These are phyloP conservation scores for Podarcis cretensis DNA, from an alignment of 2,113 vertebrate genomes.

Conservation along the genomic window DNA sequence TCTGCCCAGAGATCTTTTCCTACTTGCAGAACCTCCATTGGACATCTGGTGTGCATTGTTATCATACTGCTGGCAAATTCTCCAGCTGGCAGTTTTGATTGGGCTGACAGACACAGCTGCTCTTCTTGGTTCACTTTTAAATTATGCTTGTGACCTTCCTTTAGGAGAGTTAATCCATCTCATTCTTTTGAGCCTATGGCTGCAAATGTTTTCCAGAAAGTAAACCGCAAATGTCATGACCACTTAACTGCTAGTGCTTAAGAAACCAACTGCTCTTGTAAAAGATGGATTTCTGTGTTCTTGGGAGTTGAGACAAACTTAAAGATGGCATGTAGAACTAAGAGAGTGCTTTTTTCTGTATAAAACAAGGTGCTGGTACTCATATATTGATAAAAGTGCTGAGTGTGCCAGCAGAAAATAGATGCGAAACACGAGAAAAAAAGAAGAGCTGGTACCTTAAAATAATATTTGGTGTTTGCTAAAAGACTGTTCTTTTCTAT, in stretches of 20 bases:
- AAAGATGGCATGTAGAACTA: slow-evolving; percentile 57
- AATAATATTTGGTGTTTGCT: slow-evolving; percentile 1
- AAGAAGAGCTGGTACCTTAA: background rate
- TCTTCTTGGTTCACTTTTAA: slow-evolving; percentile 76
- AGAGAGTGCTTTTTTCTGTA: no score
- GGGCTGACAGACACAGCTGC: slow-evolving; percentile 76
- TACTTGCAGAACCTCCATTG: slow-evolving; percentile 58
- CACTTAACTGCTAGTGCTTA: slow-evolving; percentile 70
- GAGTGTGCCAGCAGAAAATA: no score
- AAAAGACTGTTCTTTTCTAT: background rate
- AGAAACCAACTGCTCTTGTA: slow-evolving; percentile 68
- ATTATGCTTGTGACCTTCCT: slow-evolving; percentile 80
- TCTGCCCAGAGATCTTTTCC: slow-evolving; percentile 59
- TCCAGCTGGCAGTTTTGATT: slow-evolving; percentile 74
- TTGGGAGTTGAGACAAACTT: slow-evolving; percentile 54
- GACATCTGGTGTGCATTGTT: slow-evolving; percentile 79
- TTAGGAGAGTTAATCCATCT: slow-evolving; percentile 76
- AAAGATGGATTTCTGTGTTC: slow-evolving; percentile 69
- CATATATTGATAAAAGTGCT: no score
- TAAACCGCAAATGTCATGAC: slow-evolving; percentile 68
- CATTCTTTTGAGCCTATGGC: slow-evolving; percentile 71
- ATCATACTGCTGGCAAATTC: slow-evolving; percentile 76
- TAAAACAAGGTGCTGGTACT: no score
- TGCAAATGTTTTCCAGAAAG: slow-evolving; percentile 76
- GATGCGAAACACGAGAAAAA: background rate